Conservation (phyloP, 2,113 vertebrate species). For the Danio rerio region GRCz12tu NC_133184.1:34452501-34453000, state of each 20-base stretch:
- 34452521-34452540: slow-evolving; percentile 83
- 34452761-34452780: slow-evolving; percentile 85
- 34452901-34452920: slow-evolving; percentile 62
- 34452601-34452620: slow-evolving; percentile 32
- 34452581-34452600: slow-evolving; percentile 45
- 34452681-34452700: background rate
- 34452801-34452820: slow-evolving; percentile 99
- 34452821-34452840: slow-evolving; percentile 88
- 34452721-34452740: slow-evolving; percentile 6
- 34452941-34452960: slow-evolving; percentile 81
- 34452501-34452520: slow-evolving; percentile 85
- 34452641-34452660: slow-evolving; percentile 11
- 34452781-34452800: slow-evolving; percentile 89
- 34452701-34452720: background rate
- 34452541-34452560: slow-evolving; percentile 96
- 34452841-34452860: slow-evolving; percentile 78
- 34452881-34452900: slow-evolving; percentile 83
- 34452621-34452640: slow-evolving; percentile 62
- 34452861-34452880: slow-evolving; percentile 67
- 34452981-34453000: slow-evolving; percentile 98
- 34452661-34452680: background rate
- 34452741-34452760: slow-evolving; percentile 72
- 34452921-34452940: slow-evolving; percentile 79
- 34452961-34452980: slow-evolving; percentile 84
- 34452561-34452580: slow-evolving; percentile 71